Conservation (phyloP, 2,113 vertebrate genomes). For the Rhineura floridana region DNA sequence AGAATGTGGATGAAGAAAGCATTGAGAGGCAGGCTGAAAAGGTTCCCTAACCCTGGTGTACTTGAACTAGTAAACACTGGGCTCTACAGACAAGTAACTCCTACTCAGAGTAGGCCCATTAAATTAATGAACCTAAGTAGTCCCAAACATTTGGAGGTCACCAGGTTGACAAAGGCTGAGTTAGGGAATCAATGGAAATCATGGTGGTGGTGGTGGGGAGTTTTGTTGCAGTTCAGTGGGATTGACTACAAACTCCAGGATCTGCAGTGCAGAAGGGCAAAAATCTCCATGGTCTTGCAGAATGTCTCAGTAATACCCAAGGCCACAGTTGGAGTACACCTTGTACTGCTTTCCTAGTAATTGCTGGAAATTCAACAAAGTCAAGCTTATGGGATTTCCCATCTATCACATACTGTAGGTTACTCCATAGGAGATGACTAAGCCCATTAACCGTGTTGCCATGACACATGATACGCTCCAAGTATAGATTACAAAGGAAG, state of each 20-base stretch:
- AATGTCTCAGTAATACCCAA: no score
- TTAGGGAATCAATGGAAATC: neutral
- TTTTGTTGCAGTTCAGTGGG: neutral
- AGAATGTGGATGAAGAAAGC: neutral
- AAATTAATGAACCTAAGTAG: no score
- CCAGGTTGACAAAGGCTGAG: neutral
- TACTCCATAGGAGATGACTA: neutral
- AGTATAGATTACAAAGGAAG: conserved; percentile 39
- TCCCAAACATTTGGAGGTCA: neutral
- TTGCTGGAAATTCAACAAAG: conserved; percentile 1
- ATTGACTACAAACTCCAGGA: neutral
- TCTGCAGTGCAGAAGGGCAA: neutral
- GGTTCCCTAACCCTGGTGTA: no score
- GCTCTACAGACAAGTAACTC: neutral
- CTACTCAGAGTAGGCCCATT: no score
- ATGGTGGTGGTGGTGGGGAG: neutral
- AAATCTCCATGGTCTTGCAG: neutral
- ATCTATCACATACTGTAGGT: conserved; percentile 23
- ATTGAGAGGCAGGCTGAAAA: no score
- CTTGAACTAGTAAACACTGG: neutral
- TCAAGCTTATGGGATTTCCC: neutral
- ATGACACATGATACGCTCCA: conserved; percentile 1
- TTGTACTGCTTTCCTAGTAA: neutral
- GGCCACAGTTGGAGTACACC: no score
- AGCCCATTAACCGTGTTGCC: neutral